Conservation (phyloP, 2,888 invertebrate genomes). For the Diaperis boleti region DNA sequence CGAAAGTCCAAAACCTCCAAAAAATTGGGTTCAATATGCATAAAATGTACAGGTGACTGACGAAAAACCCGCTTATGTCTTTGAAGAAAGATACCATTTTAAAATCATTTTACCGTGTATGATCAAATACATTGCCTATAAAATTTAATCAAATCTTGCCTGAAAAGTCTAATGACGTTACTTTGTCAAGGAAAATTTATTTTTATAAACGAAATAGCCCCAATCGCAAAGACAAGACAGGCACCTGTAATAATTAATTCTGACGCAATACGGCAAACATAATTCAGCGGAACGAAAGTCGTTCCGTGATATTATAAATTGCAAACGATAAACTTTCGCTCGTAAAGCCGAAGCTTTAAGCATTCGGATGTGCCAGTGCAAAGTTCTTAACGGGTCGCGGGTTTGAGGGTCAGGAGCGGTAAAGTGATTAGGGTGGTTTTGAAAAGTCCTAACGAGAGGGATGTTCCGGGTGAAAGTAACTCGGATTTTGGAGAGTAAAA, state of each 20-base stretch:
- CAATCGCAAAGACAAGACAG: neutral
- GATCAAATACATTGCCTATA: no score
- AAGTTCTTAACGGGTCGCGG: neutral
- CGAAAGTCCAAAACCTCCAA: no score
- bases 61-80: no score
- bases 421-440: neutral
- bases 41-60: no score
- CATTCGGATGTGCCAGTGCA: neutral
- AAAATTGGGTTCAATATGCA: no score
- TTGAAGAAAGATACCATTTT: no score
- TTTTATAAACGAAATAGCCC: no score
- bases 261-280: neutral
- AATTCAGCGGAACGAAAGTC: neutral
- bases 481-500: no score
- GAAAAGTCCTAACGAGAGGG: neutral
- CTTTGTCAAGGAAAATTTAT: no score
- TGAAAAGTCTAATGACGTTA: no score
- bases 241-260: neutral
- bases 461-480: neutral
- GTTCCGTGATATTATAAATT: neutral
- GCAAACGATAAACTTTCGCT: neutral
- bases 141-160: no score
- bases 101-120: no score
- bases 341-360: slow-evolving; percentile 3
- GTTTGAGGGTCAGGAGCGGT: neutral